Evolutionary conservation across 1,140 invertebrate genomes (phyloP).

Genomic region (Neotoxoptera formosana): DNA sequence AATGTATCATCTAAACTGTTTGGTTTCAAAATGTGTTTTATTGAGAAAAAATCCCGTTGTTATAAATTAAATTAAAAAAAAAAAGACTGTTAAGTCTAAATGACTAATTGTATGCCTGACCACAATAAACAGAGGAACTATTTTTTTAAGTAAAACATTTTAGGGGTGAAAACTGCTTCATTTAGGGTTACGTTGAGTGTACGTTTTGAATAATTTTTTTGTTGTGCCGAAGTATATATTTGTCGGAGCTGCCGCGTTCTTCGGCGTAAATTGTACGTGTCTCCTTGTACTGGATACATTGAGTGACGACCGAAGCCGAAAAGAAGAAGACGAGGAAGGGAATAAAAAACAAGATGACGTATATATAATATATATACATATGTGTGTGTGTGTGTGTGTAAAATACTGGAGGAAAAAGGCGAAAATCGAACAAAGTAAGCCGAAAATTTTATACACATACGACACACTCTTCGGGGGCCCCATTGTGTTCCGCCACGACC

Average conservation of each 20-base stretch:
- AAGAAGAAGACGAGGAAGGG: neutral
- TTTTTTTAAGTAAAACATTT: neutral
- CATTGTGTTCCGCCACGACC: conserved; percentile 54
- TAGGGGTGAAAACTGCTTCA: neutral
- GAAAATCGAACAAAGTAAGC: conserved; percentile 55
- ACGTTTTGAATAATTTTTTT: conserved; percentile 8
- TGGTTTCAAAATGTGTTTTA: neutral
- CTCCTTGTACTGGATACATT: conserved; percentile 42
- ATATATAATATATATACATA: neutral
- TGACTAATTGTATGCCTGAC: neutral
- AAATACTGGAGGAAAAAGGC: conserved; percentile 38
- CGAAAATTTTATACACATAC: conserved; percentile 51
- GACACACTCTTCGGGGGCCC: conserved; percentile 26
- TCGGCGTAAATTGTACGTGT: conserved; percentile 50
- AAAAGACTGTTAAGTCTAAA: neutral
- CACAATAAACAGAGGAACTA: too few species aligned
- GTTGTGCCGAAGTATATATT: neutral
- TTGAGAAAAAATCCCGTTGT: neutral
- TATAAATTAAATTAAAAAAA: neutral
- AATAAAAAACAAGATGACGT: conserved; percentile 45
- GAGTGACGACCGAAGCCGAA: conserved; percentile 40
- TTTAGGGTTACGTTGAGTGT: neutral
- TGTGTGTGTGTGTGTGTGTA: neutral
- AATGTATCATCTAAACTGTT: neutral
- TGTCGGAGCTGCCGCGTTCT: conserved; percentile 32